Base-by-base conservation (phyloP, 2,113 vertebrate species). In the Varanus komodoensis region DNA sequence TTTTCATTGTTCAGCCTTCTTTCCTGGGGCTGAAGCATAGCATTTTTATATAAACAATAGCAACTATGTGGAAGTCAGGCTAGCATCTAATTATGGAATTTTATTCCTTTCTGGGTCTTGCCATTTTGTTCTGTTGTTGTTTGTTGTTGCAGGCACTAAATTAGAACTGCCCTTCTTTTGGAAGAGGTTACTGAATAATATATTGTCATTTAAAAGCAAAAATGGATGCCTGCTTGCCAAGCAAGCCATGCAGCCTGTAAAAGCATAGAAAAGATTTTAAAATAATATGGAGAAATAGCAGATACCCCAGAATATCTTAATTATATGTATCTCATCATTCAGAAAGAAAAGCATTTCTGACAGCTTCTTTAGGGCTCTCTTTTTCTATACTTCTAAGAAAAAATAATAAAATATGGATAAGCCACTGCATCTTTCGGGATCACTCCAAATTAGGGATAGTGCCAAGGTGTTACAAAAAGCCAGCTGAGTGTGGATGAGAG, bases 191-290 rank as follows among this genome's bases (percentile, higher is more conserved):
- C 82, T 87, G 92, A 94, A 93, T 69, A 94, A 94, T 93, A 95
- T 92, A 95, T 94, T 92, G 87, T 92, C 89, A 89, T 6, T 48
- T 64, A 94, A 92, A 94, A 67, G 95, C 93, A 91, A 97, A 93
- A 94, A 52, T 89, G 93, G 48, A 82, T 89, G 50, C n/a, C 23
- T 73, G n/a, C 84, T 91, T 88, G 48, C 90, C 90, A 95, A 57
- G 83, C n/a, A 91, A 81, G 27, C 67, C 61, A 54, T 73, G 78
- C 82, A 79, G 80, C 77, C 67, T 91, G 82, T 91, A 87, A 88
- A 57, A 86, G 6, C 64, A 75, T 61, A 92, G 85, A 89, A 82
- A 92, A 27, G 0, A 90, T 61, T 91, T 94, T 88, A 64, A 74
- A 83, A 93, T 92, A 95, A 93, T 91, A 95, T 93, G 77, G 73